Base-by-base conservation (phyloP, 2,888 invertebrate species). In the Parnassius orleans region DNA sequence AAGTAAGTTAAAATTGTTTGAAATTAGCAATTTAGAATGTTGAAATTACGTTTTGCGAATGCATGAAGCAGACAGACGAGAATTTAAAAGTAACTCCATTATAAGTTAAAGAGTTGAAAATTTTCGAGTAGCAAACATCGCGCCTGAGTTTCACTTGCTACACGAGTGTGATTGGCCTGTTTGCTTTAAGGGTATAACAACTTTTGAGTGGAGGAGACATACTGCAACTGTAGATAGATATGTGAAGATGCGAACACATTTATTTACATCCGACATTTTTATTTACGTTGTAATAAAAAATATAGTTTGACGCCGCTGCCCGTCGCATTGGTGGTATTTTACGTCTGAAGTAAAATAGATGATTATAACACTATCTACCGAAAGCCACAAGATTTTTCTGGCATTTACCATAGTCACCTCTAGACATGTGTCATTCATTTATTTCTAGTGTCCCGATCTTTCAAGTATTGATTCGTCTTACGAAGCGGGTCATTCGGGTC, bases 11-110 rank as follows among this genome's bases (percentile, higher is more conserved):
- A 57, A 15, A 61, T 42, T 47, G 47, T 57, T 47, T 53, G 12
- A 42, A 47, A 61, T 47, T 53, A 53, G 19, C 19, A 46, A 19
- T 56, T 56, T 15, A 53, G 53, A 62, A 48, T n/a, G 53, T 47
- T 24, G 12, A 57, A 48, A 42, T 48, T 14, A 47, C 14, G 52
- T 41, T 56, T 47, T 33, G 14, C 42, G 44, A 3, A n/a, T 57
- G 53, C 57, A 50, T 10, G 19, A n/a, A 42, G 11, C 53, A 50
- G 43, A 47, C 57, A 12, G 24, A 48, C 76, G 80, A 83, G 82
- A 57, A 62, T 87, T 85, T 78, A 74, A 81, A 85, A 87, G 83
- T 82, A 84, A 86, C 85, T 86, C 84, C 83, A 89, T 89, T 88
- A 87, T 81, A 86, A 87, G 82, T 87, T 86, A 7, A 69, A 66